phyloP scores from a whole-genome alignment of 1,140 invertebrate species.

The Hormaphis cornu region DNA sequence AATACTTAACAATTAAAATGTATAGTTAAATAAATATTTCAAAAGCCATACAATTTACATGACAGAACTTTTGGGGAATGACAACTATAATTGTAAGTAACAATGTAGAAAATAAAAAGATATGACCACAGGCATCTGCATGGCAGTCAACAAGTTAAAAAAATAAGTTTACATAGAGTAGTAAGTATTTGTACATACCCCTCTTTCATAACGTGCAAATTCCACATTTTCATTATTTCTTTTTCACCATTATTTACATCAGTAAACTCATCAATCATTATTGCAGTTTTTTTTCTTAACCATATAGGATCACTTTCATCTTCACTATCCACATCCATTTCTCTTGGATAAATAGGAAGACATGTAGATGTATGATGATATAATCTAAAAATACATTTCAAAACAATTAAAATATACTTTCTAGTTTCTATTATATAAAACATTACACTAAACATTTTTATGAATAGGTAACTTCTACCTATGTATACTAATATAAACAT shows the following conservation, averaged over 20 bases:
- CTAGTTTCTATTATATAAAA: no score
- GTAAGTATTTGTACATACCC: constrained; percentile 45
- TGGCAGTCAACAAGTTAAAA: neutral
- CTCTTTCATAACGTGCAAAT: constrained; percentile 88
- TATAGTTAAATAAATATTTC: no score
- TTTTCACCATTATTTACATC: constrained; percentile 98
- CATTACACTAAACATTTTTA: no score
- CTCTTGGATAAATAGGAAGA: constrained; percentile 85
- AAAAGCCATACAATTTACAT: no score
- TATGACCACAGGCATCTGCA: no score
- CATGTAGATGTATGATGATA: constrained; percentile 92
- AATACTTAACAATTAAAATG: no score
- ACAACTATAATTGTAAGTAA: no score
- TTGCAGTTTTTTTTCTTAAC: constrained; percentile 85
- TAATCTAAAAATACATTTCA: constrained; percentile 51
- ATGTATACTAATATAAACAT: no score
- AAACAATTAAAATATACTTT: no score
- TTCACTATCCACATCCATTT: constrained; percentile 87
- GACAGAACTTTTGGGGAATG: no score
- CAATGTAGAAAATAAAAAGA: no score
- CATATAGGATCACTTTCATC: constrained; percentile 90
- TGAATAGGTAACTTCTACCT: no score
- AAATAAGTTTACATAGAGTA: neutral
- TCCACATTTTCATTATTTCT: constrained; percentile 98
- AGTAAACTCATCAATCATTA: constrained; percentile 98